Base-by-base conservation (phyloP, 2,797 vertebrate genomes). In the Anas bernieri region DNA sequence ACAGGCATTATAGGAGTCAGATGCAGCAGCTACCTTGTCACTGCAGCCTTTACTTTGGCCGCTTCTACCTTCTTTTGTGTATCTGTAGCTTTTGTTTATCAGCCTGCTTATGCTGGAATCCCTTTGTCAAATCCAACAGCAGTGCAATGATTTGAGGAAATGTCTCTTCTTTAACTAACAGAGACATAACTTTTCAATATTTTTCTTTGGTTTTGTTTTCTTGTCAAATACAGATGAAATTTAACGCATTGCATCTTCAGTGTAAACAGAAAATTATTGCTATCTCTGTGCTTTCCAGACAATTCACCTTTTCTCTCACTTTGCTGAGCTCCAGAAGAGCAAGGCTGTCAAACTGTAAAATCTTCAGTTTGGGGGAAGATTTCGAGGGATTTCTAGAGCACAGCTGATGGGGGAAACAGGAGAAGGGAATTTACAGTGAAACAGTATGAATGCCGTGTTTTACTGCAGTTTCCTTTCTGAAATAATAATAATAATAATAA, bases 81-180 rank as follows among this genome's bases (percentile, higher is more conserved):
- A 61, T 54, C 12, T 25, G 41, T 12, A 66, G 50, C 20, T 82
- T 13, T 39, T 69, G 14, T 62, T 92, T 31, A 41, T 17, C 35
- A 74, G 12, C 14, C 48, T 68, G 41, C 28, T 64, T 5, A 62
- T 0, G 0, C 7, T 2, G 2, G 6, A 30, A 8, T 67, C 0
- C 0, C 37, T 62, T 62, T 54, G 15, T n/a, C 23, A 90, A 88
- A 83, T 68, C 11, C 41, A 50, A 13, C 43, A 78, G 20, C 1
- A 0, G 17, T 31, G 25, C 8, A 66, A 10, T 17, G 33, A 23
- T 17, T 9, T 30, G 13, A 61, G 35, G n/a, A 76, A 76, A 4
- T n/a, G 15, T 43, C 12, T 50, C 23, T 37, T 58, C 33, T 76
- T 85, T 67, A 70, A 52, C 6, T 43, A 55, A 55, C 15, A 63